phyloP scores from a whole-genome alignment of 2,888 invertebrate genomes.

The Falcaria lacertinaria region DNA sequence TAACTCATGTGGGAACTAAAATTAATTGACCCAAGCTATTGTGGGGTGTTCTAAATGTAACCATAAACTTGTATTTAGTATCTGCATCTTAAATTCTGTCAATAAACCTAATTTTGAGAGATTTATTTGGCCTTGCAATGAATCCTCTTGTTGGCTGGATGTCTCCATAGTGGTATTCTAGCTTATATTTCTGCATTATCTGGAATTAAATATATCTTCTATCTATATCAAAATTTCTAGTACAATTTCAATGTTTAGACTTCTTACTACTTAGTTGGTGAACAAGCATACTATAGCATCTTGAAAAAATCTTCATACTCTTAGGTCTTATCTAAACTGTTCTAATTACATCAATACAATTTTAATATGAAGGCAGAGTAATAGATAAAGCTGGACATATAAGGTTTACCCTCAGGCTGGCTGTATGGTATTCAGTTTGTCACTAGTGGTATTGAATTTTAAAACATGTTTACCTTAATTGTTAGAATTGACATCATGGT shows the following conservation, averaged over 20 bases:
- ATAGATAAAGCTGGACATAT: too few species aligned
- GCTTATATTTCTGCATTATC: conserved; percentile 80
- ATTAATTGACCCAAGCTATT: background rate
- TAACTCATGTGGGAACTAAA: background rate
- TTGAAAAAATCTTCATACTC: too few species aligned
- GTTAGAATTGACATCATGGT: conserved; percentile 78
- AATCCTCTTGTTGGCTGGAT: conserved; percentile 78
- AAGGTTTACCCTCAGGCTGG: too few species aligned
- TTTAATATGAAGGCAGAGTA: too few species aligned
- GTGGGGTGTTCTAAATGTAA: background rate
- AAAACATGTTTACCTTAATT: conserved; percentile 63
- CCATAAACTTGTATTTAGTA: background rate
- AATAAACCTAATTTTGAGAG: conserved; percentile 82
- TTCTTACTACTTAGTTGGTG: too few species aligned
- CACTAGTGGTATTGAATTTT: too few species aligned
- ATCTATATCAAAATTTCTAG: too few species aligned
- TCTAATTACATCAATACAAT: too few species aligned
- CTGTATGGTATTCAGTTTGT: too few species aligned
- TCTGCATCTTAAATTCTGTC: conserved; percentile 60
- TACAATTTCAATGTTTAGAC: too few species aligned
- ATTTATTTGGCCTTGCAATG: conserved; percentile 80
- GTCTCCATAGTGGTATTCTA: conserved; percentile 84
- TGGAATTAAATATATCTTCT: conserved; percentile 52
- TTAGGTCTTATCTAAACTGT: too few species aligned
- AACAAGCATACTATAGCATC: too few species aligned